A percentile compares a stretch with the other conserved stretches of the same genome.
phyloP scores from a whole-genome alignment of 1,140 invertebrate genomes.

The Rhagoletis zephyria region DNA sequence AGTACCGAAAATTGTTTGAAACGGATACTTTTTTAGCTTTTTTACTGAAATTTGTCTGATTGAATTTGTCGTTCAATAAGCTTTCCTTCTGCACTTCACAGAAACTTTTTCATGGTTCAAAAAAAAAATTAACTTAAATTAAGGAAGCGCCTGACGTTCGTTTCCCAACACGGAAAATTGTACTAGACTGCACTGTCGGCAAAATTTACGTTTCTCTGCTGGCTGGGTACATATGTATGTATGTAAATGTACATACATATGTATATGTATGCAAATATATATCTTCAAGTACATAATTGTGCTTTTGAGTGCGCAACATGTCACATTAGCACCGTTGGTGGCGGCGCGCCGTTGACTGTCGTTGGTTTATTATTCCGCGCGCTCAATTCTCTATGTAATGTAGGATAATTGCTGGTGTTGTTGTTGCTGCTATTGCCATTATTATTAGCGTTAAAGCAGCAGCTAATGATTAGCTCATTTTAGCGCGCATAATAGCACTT shows the following conservation, averaged over 20 bases:
- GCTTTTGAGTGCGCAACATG: constrained; percentile 47
- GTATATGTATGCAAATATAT: not conserved
- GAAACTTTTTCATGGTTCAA: no score
- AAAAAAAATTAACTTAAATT: no score
- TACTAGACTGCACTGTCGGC: no score
- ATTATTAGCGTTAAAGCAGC: not conserved
- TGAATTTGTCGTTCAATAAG: no score
- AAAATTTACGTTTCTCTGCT: no score
- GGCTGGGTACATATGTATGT: not conserved
- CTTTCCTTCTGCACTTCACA: no score
- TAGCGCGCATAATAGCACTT: constrained; percentile 1
- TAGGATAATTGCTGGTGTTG: not conserved
- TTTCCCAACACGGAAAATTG: no score
- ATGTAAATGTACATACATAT: not conserved
- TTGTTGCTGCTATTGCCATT: not conserved
- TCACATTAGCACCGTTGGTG: constrained; percentile 51
- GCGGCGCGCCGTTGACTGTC: not conserved
- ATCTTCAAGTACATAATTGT: constrained; percentile 37
- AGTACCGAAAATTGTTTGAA: no score
- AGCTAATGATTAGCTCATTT: constrained; percentile 41
- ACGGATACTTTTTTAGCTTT: no score
- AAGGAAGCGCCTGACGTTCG: no score
- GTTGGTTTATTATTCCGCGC: not conserved
- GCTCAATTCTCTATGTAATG: not conserved
- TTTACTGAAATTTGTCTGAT: no score